A percentile compares a stretch with the other conserved stretches of the same genome.
phyloP scores from a whole-genome alignment of 2,888 invertebrate species.

The Euzophera pinguis region DNA sequence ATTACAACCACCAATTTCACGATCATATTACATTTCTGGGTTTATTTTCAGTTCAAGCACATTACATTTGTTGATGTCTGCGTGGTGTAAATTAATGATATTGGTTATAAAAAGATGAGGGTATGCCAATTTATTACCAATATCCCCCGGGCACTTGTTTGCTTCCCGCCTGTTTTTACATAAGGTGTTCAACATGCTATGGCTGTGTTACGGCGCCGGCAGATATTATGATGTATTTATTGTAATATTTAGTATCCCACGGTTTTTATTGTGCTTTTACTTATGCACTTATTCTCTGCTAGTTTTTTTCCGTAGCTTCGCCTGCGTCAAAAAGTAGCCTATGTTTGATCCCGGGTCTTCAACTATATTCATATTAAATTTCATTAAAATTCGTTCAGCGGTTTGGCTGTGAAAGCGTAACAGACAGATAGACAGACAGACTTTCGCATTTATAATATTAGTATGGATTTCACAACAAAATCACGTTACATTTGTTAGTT shows the following conservation, averaged over 20 bases:
- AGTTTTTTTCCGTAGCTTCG: no score
- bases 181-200: constrained; percentile 56
- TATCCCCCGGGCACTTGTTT: constrained; percentile 60
- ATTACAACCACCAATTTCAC: neutral
- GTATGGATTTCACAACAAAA: no score
- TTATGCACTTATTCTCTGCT: neutral
- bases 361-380: no score
- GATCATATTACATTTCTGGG: constrained; percentile 4
- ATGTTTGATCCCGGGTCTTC: no score
- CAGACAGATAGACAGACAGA: no score
- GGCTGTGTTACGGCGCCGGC: constrained; percentile 52
- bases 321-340: no score
- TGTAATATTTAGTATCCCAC: constrained; percentile 28
- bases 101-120: constrained; percentile 49
- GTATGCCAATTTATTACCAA: constrained; percentile 63
- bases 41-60: constrained; percentile 1
- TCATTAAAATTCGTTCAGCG: no score
- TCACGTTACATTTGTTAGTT: no score
- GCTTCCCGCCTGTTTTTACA: constrained; percentile 42
- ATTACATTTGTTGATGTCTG: constrained; percentile 18
- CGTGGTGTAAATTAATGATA: constrained; percentile 48
- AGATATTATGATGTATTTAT: constrained; percentile 58
- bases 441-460: no score
- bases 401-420: no score
- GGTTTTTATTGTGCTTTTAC: constrained; percentile 16